These are phyloP conservation scores for Charina bottae DNA, from an alignment of 2,113 vertebrate genomes.

Conservation along the genomic window DNA sequence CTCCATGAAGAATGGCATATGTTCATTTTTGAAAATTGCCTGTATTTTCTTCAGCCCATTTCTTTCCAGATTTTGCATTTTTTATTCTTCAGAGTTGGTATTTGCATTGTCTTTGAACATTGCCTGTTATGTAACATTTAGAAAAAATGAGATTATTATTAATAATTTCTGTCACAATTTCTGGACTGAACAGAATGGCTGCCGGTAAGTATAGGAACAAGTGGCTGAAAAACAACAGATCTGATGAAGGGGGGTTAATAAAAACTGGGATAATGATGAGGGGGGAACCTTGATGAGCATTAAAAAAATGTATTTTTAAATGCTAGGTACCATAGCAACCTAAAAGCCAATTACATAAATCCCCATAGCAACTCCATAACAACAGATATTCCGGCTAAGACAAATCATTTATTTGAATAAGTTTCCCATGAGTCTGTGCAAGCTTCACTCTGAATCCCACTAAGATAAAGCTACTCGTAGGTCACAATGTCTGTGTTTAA, in stretches of 20 bases:
- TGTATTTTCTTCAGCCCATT: neutral
- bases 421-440: neutral
- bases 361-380: constrained; percentile 38
- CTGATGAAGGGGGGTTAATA: neutral
- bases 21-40: neutral
- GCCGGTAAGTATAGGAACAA: constrained; percentile 26
- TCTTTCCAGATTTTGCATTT: neutral
- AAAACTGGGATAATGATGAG: constrained; percentile 11
- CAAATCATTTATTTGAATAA: constrained; percentile 33
- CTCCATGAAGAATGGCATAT: neutral
- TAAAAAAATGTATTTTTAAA: constrained; percentile 19
- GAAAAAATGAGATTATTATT: neutral
- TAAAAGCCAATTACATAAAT: constrained; percentile 35
- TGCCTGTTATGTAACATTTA: constrained; percentile 28
- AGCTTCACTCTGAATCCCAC: neutral
- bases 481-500: neutral
- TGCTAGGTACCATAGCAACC: constrained; percentile 33
- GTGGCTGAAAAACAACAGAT: constrained; percentile 30
- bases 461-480: neutral
- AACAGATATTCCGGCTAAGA: constrained; percentile 23
- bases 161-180: constrained; percentile 29
- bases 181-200: constrained; percentile 18
- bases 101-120: neutral
- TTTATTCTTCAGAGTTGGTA: neutral
- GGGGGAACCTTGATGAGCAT: constrained; percentile 15